Base-by-base conservation (phyloP, 2,888 invertebrate species). In the Agriotes lineatus region DNA sequence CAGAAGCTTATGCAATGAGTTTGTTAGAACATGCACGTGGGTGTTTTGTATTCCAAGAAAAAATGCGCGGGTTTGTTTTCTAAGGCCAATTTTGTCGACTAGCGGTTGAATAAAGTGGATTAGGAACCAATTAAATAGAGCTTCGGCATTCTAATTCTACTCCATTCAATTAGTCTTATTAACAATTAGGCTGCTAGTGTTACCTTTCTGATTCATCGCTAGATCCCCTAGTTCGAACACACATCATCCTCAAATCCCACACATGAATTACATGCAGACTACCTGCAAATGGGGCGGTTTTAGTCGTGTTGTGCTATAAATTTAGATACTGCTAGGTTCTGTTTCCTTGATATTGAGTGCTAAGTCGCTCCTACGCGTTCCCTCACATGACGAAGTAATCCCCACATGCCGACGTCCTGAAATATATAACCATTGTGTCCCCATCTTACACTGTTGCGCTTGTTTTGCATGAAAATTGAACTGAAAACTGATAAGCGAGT, bases 301-400 rank as follows among this genome's bases (percentile, higher is more conserved):
- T 52, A 52, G 52, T 30, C 33, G 52, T 52, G 52, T 18, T 48
- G 14, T 48, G 48, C 48, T 25, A 48, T 48, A 48, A 48, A 52
- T 52, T 30, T 33, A 33, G 5, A 16, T 30, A 33, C 33, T 30
- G 33, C 33, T 52, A 52, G 30, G 22, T 35, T 30, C 33, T 16
- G 30, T 22, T 52, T 33, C 5, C 12, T 20, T 52, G 33, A 30
- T 52, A 52, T 52, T 52, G 52, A 33, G 33, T 52, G 30, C 12
- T 16, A 33, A 16, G 16, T 52, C 18, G 14, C 33, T 30, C 52
- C 33, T 52, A 48, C 48, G 52, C 33, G 5, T 52, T 52, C n/a
- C 30, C 50, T 30, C 16, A 12, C 12, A 50, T 12, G 12, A 1
- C 30, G 6, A 52, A 48, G 52, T 52, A 52, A 52, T 52, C 52